These are phyloP conservation scores for Amazona guildingii DNA, from an alignment of 2,113 vertebrate species.

Conservation along the genomic window DNA sequence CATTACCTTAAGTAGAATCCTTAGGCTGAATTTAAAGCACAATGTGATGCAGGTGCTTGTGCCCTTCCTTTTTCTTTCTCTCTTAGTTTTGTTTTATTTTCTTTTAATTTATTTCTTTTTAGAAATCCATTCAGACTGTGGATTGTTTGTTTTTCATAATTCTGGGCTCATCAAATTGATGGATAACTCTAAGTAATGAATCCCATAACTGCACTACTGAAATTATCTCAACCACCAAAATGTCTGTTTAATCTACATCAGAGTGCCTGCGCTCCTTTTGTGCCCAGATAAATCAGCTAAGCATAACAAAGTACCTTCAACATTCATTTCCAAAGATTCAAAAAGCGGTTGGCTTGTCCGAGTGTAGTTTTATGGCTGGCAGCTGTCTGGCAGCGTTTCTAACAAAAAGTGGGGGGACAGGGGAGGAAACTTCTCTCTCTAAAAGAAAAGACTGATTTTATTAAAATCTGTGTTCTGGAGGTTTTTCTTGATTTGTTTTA, in stretches of 20 bases:
- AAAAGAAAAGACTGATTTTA: background rate
- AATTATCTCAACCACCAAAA: conserved; percentile 63
- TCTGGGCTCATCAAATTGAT: background rate
- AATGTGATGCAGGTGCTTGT: background rate
- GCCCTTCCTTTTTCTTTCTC: background rate
- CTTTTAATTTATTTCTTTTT: background rate
- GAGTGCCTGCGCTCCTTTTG: conserved; percentile 18
- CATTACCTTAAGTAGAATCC: conserved; percentile 32
- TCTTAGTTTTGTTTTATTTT: background rate
- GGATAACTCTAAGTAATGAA: conserved; percentile 40
- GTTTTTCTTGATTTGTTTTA: background rate
- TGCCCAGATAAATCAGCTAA: conserved; percentile 58
- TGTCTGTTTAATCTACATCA: conserved; percentile 56
- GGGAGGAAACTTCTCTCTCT: background rate
- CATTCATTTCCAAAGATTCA: conserved; percentile 45
- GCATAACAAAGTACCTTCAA: conserved; percentile 39
- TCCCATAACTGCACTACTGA: conserved; percentile 6
- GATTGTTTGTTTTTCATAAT: conserved; percentile 26
- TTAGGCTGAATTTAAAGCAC: conserved; percentile 23
- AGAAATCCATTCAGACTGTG: background rate
- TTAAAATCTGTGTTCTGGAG: background rate
- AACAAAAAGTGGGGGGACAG: background rate
- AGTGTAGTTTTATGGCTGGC: background rate
- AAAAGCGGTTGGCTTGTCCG: conserved; percentile 13
- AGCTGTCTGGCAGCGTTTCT: conserved; percentile 40